Evolutionary conservation across 2,888 invertebrate species (phyloP).

Genomic region (Coremacera marginata): DNA sequence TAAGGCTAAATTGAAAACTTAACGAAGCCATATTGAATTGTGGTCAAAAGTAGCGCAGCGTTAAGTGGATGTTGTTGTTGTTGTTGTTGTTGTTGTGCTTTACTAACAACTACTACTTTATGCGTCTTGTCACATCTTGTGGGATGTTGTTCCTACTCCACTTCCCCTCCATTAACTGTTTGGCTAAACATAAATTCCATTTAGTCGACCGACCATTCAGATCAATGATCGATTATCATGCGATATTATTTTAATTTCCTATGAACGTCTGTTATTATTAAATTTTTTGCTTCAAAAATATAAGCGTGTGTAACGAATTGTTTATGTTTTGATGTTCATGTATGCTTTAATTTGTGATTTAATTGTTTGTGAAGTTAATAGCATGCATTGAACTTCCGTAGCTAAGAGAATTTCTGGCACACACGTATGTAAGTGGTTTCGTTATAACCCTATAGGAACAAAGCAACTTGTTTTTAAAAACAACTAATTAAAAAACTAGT

Average conservation of each 20-base stretch:
- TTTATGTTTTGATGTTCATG: not conserved
- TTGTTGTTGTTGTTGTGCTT: not conserved
- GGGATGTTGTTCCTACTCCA: not conserved
- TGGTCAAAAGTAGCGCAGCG: not conserved
- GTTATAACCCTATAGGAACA: no score
- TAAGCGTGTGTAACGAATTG: not conserved
- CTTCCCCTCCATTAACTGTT: not conserved
- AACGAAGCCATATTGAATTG: not conserved
- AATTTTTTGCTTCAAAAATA: not conserved
- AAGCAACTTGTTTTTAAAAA: no score
- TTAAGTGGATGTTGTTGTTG: not conserved
- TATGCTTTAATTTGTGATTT: not conserved
- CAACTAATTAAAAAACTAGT: no score
- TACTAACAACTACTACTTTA: no score
- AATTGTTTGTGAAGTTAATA: not conserved
- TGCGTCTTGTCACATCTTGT: not conserved
- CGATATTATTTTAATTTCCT: slow-evolving; percentile 16
- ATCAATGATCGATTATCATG: slow-evolving; percentile 25
- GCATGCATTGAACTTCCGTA: not conserved
- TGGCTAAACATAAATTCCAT: not conserved
- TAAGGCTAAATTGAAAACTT: not conserved
- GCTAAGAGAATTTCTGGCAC: no score
- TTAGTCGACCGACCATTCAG: slow-evolving; percentile 4
- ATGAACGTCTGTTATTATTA: not conserved
- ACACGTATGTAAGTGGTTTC: no score